Base-by-base conservation (phyloP, 2,888 invertebrate genomes). In the Meiosimyza platycephala region DNA sequence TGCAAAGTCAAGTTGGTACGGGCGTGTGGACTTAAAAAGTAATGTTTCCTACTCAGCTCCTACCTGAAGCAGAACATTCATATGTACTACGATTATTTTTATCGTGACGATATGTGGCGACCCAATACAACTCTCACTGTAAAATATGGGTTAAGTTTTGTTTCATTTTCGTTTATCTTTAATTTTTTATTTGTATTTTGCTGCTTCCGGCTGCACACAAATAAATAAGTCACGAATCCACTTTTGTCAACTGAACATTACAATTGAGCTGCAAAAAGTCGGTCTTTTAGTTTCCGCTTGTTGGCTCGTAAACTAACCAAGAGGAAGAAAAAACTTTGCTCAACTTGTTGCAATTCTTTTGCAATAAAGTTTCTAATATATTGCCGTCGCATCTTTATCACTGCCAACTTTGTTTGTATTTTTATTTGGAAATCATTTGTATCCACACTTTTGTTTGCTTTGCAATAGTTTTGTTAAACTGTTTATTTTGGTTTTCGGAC, bases 291-390 rank as follows among this genome's bases (percentile, higher is more conserved):
- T 9, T 60, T 28, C 59, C 15, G 59, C 33, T 28, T 15, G 15
- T 28, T 28, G 59, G 28, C 59, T 57, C 57, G 57, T 11, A 22
- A 60, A 60, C 28, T 60, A 11, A 33, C 59, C 59, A 15, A 15
- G 33, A 28, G 15, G 15, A 33, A 28, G 22, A 28, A 22, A 60
- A 60, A 28, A 47, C 18, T 63, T 63, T 50, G n/a, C 7, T 9
- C 50, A 63, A 63, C 50, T 50, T 63, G 63, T 63, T 63, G 63
- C 63, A 47, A 13, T 50, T 63, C 40, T 16, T 18, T 63, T 50
- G 16, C 48, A 33, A 16, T 50, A 33, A 40, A 33, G 47, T 50
- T 63, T 48, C 18, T 50, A 7, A 48, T 63, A 18, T 9, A 40
- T 16, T 16, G 16, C 6, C 63, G 47, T 63, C 47, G 15, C 48